phyloP scores from a whole-genome alignment of 2,797 vertebrate species.

The Xyrichtys novacula region DNA sequence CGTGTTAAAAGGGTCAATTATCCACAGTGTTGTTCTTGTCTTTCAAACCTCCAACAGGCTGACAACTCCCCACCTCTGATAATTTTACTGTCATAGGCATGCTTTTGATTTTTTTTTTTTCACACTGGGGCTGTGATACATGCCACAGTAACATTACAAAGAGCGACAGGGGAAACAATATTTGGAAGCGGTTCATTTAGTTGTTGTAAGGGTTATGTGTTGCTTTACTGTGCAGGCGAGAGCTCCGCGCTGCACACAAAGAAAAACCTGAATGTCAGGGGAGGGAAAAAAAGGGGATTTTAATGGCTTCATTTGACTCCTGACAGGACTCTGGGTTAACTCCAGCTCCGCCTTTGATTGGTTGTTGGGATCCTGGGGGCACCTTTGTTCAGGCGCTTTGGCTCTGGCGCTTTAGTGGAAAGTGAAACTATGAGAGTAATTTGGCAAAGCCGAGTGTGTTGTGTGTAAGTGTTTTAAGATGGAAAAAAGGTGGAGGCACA shows the following conservation, averaged over 20 bases:
- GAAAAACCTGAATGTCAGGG: constrained; percentile 47
- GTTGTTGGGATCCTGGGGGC: constrained; percentile 56
- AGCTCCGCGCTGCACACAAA: constrained; percentile 37
- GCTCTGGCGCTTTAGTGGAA: constrained; percentile 61
- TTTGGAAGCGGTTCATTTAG: constrained; percentile 19
- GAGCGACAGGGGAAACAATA: constrained; percentile 3
- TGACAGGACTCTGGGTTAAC: constrained; percentile 73
- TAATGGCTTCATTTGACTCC: constrained; percentile 80
- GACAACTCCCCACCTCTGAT: background rate
- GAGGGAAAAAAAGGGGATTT: constrained; percentile 52
- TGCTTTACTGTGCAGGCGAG: constrained; percentile 13
- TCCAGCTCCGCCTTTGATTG: constrained; percentile 74
- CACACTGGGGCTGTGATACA: background rate
- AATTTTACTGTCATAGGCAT: background rate
- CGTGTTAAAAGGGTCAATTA: background rate
- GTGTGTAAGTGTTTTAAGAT: constrained; percentile 49
- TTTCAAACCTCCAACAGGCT: background rate
- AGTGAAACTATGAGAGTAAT: constrained; percentile 78
- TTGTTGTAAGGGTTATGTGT: constrained; percentile 19
- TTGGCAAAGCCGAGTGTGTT: constrained; percentile 40
- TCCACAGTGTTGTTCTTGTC: background rate
- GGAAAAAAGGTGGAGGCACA: constrained; percentile 32
- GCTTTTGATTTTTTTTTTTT: background rate
- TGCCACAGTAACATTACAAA: constrained; percentile 3
- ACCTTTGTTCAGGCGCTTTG: constrained; percentile 69